phyloP scores from a whole-genome alignment of 1,140 invertebrate species.

The Drosophila nasuta region DNA sequence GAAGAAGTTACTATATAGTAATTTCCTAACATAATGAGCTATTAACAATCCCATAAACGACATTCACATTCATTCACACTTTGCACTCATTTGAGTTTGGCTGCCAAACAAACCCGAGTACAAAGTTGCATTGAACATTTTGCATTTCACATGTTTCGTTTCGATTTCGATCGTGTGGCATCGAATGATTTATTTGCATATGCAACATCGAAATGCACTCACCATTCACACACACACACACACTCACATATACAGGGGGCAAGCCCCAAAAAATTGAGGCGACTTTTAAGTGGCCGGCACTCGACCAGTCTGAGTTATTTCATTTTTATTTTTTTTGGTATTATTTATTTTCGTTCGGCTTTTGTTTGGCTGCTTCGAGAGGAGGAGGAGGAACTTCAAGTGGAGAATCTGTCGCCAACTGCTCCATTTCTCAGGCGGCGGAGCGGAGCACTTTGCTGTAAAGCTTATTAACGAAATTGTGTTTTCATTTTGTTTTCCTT shows the following conservation, averaged over 20 bases:
- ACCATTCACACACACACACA: slow-evolving; percentile 26
- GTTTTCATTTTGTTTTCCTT: slow-evolving; percentile 39
- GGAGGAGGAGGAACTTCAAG: neutral
- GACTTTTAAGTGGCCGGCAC: slow-evolving; percentile 78
- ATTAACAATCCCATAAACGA: neutral
- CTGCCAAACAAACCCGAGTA: slow-evolving; percentile 10
- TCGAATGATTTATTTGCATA: slow-evolving; percentile 79
- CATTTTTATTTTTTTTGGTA: slow-evolving; percentile 10
- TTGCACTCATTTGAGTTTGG: neutral
- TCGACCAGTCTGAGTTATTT: slow-evolving; percentile 40
- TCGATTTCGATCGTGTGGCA: slow-evolving; percentile 25
- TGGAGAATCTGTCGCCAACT: slow-evolving; percentile 63
- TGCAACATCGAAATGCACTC: slow-evolving; percentile 82
- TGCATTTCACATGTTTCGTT: slow-evolving; percentile 27
- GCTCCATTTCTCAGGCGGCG: slow-evolving; percentile 55
- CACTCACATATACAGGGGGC: neutral
- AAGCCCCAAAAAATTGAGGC: slow-evolving; percentile 50
- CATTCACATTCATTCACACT: slow-evolving; percentile 12
- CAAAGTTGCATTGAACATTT: slow-evolving; percentile 31
- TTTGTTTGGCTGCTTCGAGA: slow-evolving; percentile 30
- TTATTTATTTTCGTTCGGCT: slow-evolving; percentile 37
- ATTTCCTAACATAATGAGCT: neutral
- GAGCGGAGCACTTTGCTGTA: slow-evolving; percentile 47
- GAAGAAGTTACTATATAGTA: neutral
- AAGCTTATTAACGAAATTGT: slow-evolving; percentile 76